phyloP scores from a whole-genome alignment of 2,888 invertebrate genomes.

The Ctenicera cuprea region DNA sequence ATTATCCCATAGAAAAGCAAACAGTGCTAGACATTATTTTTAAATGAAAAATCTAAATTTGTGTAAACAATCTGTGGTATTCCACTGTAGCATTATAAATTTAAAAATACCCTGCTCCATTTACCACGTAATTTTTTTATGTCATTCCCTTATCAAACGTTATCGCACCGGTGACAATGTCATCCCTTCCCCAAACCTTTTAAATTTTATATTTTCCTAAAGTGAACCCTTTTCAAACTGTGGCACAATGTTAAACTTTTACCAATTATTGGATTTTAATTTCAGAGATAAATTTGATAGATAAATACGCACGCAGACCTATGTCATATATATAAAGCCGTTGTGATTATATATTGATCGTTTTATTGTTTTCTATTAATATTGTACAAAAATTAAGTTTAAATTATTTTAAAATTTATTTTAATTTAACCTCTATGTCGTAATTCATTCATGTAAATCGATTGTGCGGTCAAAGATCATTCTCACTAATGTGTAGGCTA shows the following conservation, averaged over 20 bases:
- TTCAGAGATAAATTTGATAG: neutral
- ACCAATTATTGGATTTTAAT: constrained; percentile 20
- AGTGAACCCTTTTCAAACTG: constrained; percentile 40
- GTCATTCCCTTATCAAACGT: constrained; percentile 27
- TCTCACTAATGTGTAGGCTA: neutral
- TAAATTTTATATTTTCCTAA: constrained; percentile 40
- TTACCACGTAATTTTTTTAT: constrained; percentile 7
- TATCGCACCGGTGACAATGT: constrained; percentile 17
- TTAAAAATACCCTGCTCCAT: neutral
- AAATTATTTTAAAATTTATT: neutral
- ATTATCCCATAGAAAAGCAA: no score
- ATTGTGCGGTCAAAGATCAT: neutral
- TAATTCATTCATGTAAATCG: neutral
- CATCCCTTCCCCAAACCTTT: constrained; percentile 32
- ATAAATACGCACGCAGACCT: neutral
- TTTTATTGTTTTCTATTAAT: neutral
- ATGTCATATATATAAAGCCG: neutral
- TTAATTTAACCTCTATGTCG: no score
- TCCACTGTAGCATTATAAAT: neutral
- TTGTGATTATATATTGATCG: neutral
- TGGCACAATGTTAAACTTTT: constrained; percentile 37
- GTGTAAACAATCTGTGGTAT: no score
- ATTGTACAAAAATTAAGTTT: no score
- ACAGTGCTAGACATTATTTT: no score
- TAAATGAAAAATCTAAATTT: no score